phyloP scores from a whole-genome alignment of 2,113 vertebrate species.

The Siphamia tubifer region DNA sequence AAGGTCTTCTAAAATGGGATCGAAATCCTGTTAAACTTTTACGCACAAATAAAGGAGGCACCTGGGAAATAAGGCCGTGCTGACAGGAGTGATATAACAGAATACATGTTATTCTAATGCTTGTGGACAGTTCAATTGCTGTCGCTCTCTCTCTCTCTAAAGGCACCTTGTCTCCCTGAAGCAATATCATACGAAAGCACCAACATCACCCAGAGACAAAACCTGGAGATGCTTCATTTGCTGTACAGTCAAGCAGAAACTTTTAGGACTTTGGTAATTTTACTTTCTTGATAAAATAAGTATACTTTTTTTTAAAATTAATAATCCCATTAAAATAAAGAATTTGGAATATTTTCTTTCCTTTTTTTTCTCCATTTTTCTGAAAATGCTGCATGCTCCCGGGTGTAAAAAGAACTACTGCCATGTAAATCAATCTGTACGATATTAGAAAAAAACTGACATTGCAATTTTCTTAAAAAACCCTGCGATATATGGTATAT shows the following conservation, averaged over 20 bases:
- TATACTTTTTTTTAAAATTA: neutral
- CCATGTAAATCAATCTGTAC: neutral
- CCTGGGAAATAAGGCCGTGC: conserved; percentile 46
- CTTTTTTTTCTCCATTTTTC: neutral
- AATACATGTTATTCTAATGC: conserved; percentile 46
- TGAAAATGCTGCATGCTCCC: neutral
- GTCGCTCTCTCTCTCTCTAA: conserved; percentile 18
- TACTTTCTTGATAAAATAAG: neutral
- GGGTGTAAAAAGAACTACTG: neutral
- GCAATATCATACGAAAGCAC: conserved; percentile 15
- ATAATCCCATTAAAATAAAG: neutral
- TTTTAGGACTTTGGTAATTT: neutral
- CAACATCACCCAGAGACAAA: conserved; percentile 24
- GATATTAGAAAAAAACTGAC: neutral
- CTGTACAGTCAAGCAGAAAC: neutral
- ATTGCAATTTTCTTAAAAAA: no score
- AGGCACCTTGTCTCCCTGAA: neutral
- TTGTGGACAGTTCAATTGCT: conserved; percentile 51
- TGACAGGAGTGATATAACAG: conserved; percentile 24
- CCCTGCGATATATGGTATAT: no score
- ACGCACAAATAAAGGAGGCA: conserved; percentile 30
- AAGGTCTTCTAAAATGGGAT: conserved; percentile 21
- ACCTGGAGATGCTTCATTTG: neutral
- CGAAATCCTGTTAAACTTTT: conserved; percentile 34
- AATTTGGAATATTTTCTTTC: neutral